Percentiles rank a stretch among this genome's conserved stretches.
Conservation (phyloP, 2,113 vertebrate species). For the Acanthisitta chloris region DNA sequence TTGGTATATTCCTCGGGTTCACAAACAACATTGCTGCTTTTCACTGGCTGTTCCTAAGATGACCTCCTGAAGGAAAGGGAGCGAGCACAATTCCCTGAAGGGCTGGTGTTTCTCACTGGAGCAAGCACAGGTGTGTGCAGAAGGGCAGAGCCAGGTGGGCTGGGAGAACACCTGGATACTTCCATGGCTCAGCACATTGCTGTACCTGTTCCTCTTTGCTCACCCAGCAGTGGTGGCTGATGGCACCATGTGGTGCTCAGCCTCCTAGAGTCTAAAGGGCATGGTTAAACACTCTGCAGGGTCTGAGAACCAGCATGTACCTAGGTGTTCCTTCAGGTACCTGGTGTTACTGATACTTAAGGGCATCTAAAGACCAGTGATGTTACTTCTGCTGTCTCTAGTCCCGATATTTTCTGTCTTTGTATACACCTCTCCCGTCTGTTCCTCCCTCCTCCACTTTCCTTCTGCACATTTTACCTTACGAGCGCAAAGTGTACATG, state of each 20-base stretch:
- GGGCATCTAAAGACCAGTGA: neutral
- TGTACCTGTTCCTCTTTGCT: neutral
- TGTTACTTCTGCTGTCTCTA: neutral
- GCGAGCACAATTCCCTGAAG: neutral
- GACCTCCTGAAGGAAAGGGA: neutral
- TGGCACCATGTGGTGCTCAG: neutral
- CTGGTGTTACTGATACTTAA: neutral
- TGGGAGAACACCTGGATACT: neutral
- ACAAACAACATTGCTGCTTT: neutral
- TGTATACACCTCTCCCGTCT: neutral
- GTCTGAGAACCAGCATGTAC: neutral
- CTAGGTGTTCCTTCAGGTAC: neutral
- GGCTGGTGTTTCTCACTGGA: neutral
- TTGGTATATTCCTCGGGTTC: neutral
- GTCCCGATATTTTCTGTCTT: neutral
- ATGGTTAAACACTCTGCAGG: neutral
- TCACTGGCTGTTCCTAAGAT: neutral
- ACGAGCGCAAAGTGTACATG: neutral
- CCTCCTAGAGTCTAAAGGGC: neutral
- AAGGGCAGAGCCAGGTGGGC: neutral
- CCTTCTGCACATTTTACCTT: neutral
- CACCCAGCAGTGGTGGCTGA: neutral
- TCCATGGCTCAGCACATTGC: neutral
- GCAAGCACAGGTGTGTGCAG: neutral
- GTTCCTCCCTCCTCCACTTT: neutral